These are phyloP conservation scores for Montipora foliosa DNA, from an alignment of 64 coral and sea anemone genomes.

Conservation along the genomic window DNA sequence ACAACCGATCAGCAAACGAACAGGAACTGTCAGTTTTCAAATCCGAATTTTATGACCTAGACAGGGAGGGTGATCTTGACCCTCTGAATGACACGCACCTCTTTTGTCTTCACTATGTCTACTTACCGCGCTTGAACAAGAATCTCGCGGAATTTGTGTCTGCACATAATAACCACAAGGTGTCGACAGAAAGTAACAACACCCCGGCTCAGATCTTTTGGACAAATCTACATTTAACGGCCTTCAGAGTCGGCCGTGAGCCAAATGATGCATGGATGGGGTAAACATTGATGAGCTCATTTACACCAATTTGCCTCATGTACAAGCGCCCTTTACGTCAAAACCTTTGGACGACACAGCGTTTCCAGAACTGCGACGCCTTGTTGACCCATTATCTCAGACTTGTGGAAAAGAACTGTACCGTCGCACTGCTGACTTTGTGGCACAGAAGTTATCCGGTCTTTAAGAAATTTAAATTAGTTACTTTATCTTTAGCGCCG, in stretches of 20 bases:
- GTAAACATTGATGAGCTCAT: background rate
- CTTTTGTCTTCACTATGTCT: constrained; percentile 69
- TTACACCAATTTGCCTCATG: background rate
- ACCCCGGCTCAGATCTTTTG: constrained; percentile 58
- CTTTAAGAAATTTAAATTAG: too few species aligned
- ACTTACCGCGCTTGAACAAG: constrained; percentile 59
- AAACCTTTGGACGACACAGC: background rate
- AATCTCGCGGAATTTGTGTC: constrained; percentile 41
- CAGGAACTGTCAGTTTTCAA: constrained; percentile 29
- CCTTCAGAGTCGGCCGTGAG: background rate
- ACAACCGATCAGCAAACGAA: constrained; percentile 48
- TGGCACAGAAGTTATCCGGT: background rate
- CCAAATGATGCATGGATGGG: background rate
- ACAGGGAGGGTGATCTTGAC: constrained; percentile 50
- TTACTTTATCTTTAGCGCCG: too few species aligned
- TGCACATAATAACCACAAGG: constrained; percentile 64
- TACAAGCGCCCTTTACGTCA: background rate
- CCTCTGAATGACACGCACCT: constrained; percentile 70
- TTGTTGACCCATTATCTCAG: background rate
- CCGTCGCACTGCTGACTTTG: background rate
- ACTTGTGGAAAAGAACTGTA: background rate
- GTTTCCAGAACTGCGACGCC: background rate
- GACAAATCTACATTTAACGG: background rate
- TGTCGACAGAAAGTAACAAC: constrained; percentile 42
- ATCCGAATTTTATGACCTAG: constrained; percentile 52